Evolutionary conservation across 2,113 vertebrate genomes (phyloP), one percentile per base, ranked within the genome.

Genomic region (Chaenogobius annularis): DNA sequence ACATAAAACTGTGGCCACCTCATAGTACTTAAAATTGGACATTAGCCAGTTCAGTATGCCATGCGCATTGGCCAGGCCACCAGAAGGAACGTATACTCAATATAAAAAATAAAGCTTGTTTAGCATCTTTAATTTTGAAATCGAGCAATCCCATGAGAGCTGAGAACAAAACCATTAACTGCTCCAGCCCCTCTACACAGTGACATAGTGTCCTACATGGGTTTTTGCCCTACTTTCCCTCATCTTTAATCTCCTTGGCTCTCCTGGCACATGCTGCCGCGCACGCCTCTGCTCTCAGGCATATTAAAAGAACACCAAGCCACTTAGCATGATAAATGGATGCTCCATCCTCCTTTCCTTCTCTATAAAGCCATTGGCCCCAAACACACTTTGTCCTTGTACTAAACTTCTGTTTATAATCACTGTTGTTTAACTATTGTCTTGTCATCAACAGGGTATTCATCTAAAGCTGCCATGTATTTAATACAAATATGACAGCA

Each of bases 311-410:
- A 84, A 83, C 79, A 72, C 73, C 81, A 66, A 68, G 83, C 84
- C 82, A 83, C 87, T 87, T 83, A 83, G 70, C 72, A 88, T 83
- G 85, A 80, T 85, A 85, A 89, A 89, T 74, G 75, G 77, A 69
- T 61, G 63, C 43, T n/a, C 19, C 71, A 50, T 65, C 12, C 19
- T 43, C 50, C 71, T 19, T 40, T 19, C 15, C 22, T 17, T 22
- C 2, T 35, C 66, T 22, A 56, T 43, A 9, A 71, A 72, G 70
- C 44, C 54, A n/a, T 63, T 20, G 3, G 43, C 55, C 66, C 58
- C 19, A 20, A 47, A 78, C 73, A 66, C 59, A 37, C 13, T 70
- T n/a, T 22, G 26, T 59, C 61, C 26, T 73, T 63, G 62, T 69
- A 59, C 52, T 59, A 56, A 61, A 61, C 20, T 69, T 43, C 14